Conservation (phyloP, 2,888 invertebrate species). For the Leucoma salicis region DNA sequence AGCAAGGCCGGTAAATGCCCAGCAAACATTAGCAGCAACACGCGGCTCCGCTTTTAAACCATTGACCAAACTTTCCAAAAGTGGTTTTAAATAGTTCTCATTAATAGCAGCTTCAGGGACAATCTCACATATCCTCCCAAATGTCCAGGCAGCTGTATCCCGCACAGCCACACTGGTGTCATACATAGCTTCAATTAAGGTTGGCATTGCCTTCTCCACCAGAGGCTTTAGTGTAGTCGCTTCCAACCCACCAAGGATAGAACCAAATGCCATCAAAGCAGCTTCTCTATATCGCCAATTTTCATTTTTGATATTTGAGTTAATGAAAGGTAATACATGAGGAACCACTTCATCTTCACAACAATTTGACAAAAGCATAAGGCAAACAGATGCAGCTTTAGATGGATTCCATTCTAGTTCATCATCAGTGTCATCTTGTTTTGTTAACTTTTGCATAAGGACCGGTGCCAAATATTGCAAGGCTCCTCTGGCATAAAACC, state of each 20-base stretch:
- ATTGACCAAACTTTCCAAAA: constrained; percentile 90
- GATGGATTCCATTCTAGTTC: constrained; percentile 99
- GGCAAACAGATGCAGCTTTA: constrained; percentile 99
- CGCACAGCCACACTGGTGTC: constrained; percentile 96
- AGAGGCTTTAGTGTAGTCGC: constrained; percentile 92
- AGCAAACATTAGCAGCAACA: constrained; percentile 99
- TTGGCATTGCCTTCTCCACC: constrained; percentile 98
- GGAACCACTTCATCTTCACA: constrained; percentile 99
- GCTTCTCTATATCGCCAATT: constrained; percentile 98
- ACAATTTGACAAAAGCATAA: constrained; percentile 98
- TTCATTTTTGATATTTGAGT: constrained; percentile 94
- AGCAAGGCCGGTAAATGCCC: constrained; percentile 98
- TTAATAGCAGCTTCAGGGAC: constrained; percentile 97
- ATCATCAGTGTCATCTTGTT: constrained; percentile 98
- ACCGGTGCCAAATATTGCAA: constrained; percentile 97
- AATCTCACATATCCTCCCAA: constrained; percentile 98
- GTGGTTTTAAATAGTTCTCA: constrained; percentile 90
- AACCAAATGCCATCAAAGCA: constrained; percentile 99
- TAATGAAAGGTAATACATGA: constrained; percentile 97
- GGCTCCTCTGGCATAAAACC: constrained; percentile 99
- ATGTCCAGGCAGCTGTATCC: constrained; percentile 99
- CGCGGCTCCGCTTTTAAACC: constrained; percentile 96
- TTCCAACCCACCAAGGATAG: constrained; percentile 95
- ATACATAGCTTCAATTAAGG: constrained; percentile 96
- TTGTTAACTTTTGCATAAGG: constrained; percentile 95